phyloP scores from a whole-genome alignment of 2,797 vertebrate genomes.

The Anguilla anguilla region DNA sequence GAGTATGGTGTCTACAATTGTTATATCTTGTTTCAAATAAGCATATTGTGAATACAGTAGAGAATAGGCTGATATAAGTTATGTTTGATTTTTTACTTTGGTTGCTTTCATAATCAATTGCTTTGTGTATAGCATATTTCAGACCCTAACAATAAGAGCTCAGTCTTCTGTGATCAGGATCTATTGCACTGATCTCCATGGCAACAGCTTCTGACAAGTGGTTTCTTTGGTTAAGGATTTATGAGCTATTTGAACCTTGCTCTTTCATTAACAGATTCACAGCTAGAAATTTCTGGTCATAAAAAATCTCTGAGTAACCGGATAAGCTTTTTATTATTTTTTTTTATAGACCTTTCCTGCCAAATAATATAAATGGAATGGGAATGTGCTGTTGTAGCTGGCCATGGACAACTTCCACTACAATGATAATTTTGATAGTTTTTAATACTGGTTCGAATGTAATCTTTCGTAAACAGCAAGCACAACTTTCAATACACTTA shows the following conservation, averaged over 20 bases:
- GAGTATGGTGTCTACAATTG: neutral
- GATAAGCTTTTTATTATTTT: neutral
- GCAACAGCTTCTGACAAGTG: slow-evolving; percentile 43
- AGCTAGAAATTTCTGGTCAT: neutral
- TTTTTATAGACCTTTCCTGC: neutral
- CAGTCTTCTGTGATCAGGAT: neutral
- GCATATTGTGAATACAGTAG: neutral
- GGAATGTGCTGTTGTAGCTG: neutral
- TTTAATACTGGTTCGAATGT: neutral
- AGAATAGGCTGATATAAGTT: neutral
- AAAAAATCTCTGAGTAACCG: neutral
- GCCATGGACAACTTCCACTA: neutral
- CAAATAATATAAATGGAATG: neutral
- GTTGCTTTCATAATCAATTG: neutral
- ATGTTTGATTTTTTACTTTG: neutral
- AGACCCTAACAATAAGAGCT: neutral
- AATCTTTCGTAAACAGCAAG: neutral
- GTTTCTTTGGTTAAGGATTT: slow-evolving; percentile 32
- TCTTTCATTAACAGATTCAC: slow-evolving; percentile 6
- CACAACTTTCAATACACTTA: neutral
- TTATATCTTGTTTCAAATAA: neutral
- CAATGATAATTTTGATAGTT: neutral
- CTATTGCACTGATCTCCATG: slow-evolving; percentile 41
- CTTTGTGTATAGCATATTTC: neutral
- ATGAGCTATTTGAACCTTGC: slow-evolving; percentile 32